Evolutionary conservation across 2,888 invertebrate genomes (phyloP), one percentile per base, ranked within the genome.

Genomic region (Aelia acuminata): DNA sequence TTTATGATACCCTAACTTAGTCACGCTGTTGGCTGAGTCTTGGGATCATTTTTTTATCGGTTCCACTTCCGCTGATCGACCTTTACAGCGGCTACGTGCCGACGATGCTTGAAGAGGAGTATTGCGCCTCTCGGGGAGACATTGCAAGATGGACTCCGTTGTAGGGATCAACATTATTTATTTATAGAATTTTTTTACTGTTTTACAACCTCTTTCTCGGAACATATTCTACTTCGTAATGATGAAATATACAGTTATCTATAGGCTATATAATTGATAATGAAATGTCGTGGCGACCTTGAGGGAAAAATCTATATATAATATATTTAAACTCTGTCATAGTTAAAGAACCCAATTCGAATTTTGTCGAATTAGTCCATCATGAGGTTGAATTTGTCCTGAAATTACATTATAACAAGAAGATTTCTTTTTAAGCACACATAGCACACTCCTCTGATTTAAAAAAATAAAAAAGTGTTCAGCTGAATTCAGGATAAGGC

Each of bases 41-140:
- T 43, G 22, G n/a, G 13, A 80, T 80, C 43, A 80, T 80, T 80
- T 80, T n/a, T 80, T 80, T 47, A 80, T 80, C 22, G 80, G 43
- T 80, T 80, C 80, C 80, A 3, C 43, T 43, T 80, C 80, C 80
- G 80, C 4, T 15, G 80, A 0, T 20, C 43, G 80, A 80, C 80
- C 80, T 80, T 70, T 80, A 80, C n/a, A 80, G 1, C n/a, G 13
- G 22, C 43, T 80, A 80, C 80, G 80, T 80, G 80, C 43, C 43
- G 18, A n/a, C 20, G 43, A n/a, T 80, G 43, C 80, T n/a, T 80
- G 39, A 80, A n/a, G 43, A 80, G 75, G 15, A 1, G n/a, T 80
- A 47, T 80, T 80, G 43, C 43, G 80, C 43, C 80, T 43, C 39
- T 43, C 39, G 8, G 20, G 63, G 18, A 35, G 63, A 35, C 31